Evolutionary conservation across 1,140 invertebrate species (phyloP), one percentile per base, ranked within the genome.

Genomic region (Phenacoccus solenopsis): DNA sequence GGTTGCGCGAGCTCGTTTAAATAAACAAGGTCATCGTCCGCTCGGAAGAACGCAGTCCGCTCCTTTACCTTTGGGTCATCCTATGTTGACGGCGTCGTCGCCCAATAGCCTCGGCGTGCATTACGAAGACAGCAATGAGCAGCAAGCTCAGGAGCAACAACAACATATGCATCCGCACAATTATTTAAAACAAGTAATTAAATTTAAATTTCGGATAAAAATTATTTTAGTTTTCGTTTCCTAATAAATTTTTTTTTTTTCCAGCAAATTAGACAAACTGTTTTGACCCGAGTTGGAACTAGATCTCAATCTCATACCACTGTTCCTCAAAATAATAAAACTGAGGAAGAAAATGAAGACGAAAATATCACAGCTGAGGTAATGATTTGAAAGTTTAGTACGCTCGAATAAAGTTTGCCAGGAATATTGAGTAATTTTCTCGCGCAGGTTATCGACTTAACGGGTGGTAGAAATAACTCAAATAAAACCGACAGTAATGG

Each of bases 41-140:
- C 83, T 96, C 78, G 91, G 91, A 72, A 85, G 93, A 75, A 95
- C 93, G n/a, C 92, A 95, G 78, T 93, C 90, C 12, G 94, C 94
- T 3, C 94, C 96, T 0, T 79, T 98, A 73, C 95, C 95, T 25
- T 81, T 98, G n/a, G 93, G 93, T 1, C 92, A 96, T 81, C 94
- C 93, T 25, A 87, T 94, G 84, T 84, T 98, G 49, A 88, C 90
- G 73, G 67, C 64, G 75, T 10, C 79, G n/a, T 21, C 30, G 10
- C 28, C 71, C 21, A 75, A 70, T 59, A 67, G 68, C n/a, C n/a
- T 70, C 1, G 57, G 69, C 75, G 83, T 85, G 25, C 85, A 86
- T 72, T 86, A 85, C 75, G 84, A 87, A 74, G 84, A 86, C 72
- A 84, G 83, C 75, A 25, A 24, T 64, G 59, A 64, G 25, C 59